Evolutionary conservation across 37 sponge, comb jelly and placozoan species (phyloP).

Genomic region (Geodia barretti): DNA sequence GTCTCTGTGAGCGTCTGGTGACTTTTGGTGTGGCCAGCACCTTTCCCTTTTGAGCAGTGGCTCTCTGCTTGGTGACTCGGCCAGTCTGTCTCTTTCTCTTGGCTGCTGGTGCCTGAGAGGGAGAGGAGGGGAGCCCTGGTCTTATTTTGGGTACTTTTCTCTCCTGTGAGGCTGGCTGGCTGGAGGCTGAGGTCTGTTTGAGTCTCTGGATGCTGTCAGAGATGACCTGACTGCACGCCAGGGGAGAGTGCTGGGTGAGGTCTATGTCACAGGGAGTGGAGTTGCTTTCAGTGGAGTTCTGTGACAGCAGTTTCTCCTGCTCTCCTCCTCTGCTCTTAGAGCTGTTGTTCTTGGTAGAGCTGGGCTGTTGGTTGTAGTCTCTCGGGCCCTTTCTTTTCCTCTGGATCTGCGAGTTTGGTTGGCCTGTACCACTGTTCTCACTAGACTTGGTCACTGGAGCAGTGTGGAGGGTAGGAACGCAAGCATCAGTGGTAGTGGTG

Average conservation of each 20-base stretch:
- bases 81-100: neutral
- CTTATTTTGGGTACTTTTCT: neutral
- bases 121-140: neutral
- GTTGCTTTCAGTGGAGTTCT: neutral
- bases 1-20: neutral
- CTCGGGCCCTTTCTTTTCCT: neutral
- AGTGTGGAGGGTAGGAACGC: neutral
- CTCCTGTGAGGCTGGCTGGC: neutral
- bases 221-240: neutral
- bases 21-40: neutral
- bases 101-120: neutral
- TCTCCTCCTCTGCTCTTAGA: neutral
- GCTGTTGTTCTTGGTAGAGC: neutral
- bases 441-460: neutral
- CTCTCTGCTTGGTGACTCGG: neutral
- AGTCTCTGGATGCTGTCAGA: neutral
- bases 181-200: neutral
- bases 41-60: neutral
- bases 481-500: neutral
- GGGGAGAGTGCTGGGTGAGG: constrained; percentile 7
- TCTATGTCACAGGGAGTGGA: constrained; percentile 5
- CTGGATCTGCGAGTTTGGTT: neutral
- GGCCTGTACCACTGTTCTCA: neutral
- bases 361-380: neutral
- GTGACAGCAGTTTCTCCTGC: neutral